Percentiles rank a stretch among this genome's conserved stretches.
Evolutionary conservation across 2,888 invertebrate species (phyloP).

Genomic region (Ephialtes manifestator): DNA sequence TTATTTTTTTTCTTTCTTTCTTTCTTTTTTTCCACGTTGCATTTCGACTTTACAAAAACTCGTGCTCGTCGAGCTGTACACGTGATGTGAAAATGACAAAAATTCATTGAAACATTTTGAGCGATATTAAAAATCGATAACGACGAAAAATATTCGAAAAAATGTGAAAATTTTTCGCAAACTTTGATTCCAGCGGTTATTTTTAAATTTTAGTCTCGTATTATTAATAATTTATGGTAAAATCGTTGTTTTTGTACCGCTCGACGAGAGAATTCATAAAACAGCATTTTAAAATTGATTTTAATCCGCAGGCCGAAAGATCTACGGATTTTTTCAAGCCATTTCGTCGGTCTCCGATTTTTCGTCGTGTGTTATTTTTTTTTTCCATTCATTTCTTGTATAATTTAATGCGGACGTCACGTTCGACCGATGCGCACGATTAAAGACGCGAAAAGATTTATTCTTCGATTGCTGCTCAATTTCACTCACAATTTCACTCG

Average conservation of each 20-base stretch:
- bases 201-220: no score
- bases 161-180: background rate
- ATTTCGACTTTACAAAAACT: constrained; percentile 28
- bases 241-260: constrained; percentile 22
- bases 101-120: constrained; percentile 3
- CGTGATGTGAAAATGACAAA: constrained; percentile 2
- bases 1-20: background rate
- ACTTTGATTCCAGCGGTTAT: background rate
- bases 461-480: constrained; percentile 32
- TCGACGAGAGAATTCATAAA: constrained; percentile 42
- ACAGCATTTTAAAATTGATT: constrained; percentile 10
- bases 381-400: constrained; percentile 44
- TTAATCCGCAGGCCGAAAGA: constrained; percentile 40
- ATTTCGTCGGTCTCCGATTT: constrained; percentile 36
- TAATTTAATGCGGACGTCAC: constrained; percentile 65
- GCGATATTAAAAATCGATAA: background rate
- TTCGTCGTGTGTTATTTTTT: constrained; percentile 31
- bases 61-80: constrained; percentile 48
- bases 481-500: constrained; percentile 22
- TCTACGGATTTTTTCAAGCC: constrained; percentile 42
- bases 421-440: constrained; percentile 65
- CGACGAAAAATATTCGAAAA: constrained; percentile 7
- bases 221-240: no score
- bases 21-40: background rate
- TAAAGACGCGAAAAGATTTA: constrained; percentile 46